Evolutionary conservation across 1,140 invertebrate species (phyloP), one percentile per base, ranked within the genome.

Genomic region (Zaprionus ornatus): DNA sequence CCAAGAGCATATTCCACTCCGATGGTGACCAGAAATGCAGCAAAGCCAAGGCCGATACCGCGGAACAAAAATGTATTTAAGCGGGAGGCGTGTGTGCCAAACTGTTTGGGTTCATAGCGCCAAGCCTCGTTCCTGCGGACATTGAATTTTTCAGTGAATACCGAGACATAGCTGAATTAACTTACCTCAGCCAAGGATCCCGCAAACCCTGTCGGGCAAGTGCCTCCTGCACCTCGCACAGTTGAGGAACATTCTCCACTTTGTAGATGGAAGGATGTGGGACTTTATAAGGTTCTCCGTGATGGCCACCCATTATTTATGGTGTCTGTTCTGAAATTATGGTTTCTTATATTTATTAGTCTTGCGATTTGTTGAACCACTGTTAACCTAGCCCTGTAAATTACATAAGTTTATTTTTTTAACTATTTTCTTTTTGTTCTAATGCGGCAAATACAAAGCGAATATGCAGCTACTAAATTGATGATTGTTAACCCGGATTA

Each of bases 111-210:
- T 74, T 95, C 80, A 73, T 93, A 96, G 21, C 95, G 93, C 96
- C 96, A 97, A 0, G 95, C 96, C 92, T 97, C 94, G 93, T 97
- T 97, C 82, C 96, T 95, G 29, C 27, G 10, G 17, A 23, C 9
- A 45, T 15, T 3, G 45, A 27, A 12, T 12, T 19, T 0, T 55
- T 29, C 7, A n/a, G 5, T 45, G 9, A 10, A 23, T 4, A 4
- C 12, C 45, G 0, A 23, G 19, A 0, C 19, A 21, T 7, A 3
- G 29, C 13, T 4, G 12, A n/a, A 32, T 55, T 5, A 1, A 10
- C 62, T 91, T 80, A 95, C 95, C 96, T 95, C 1, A 97, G 86
- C 97, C 97, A 97, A 9, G 97, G 97, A 93, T 97, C 96, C 76
- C 95, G 96, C 0, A 97, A 81, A 17, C 96, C 96, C 84, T 94